Evolutionary conservation across 2,113 vertebrate genomes (phyloP).

Genomic region (Condylura cristata): DNA sequence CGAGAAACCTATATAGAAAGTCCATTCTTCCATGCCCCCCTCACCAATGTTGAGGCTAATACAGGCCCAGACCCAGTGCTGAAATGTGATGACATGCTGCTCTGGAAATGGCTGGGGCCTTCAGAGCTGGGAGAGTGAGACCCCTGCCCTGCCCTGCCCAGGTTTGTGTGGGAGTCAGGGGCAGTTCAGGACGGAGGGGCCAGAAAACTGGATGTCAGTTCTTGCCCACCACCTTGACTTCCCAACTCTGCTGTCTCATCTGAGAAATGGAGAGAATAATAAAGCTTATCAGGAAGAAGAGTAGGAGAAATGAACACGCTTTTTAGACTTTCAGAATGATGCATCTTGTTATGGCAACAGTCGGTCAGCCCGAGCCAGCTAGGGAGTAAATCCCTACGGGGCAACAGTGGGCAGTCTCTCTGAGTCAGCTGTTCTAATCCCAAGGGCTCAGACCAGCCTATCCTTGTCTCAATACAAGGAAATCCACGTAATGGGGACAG

Average conservation of each 20-base stretch:
- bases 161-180: background rate
- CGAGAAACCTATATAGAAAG: background rate
- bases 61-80: background rate
- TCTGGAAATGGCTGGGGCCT: background rate
- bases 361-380: background rate
- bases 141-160: background rate
- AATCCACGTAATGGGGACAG: background rate
- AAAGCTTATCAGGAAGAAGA: background rate
- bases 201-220: background rate
- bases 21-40: accelerated
- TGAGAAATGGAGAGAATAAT: background rate
- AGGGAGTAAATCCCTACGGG: background rate
- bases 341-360: background rate
- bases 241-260: background rate
- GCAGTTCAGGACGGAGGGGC: background rate
- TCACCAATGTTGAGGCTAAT: background rate
- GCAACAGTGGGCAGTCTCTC: background rate
- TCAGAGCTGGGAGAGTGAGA: background rate
- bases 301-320: accelerated
- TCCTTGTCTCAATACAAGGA: no score
- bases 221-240: no score
- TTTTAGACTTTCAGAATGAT: background rate
- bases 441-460: background rate
- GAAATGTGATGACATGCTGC: background rate
- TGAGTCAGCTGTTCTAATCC: background rate